Percentiles rank a stretch among this genome's conserved stretches.
phyloP scores from a whole-genome alignment of 2,797 vertebrate genomes.

The Sebastiscus albofasciatus region DNA sequence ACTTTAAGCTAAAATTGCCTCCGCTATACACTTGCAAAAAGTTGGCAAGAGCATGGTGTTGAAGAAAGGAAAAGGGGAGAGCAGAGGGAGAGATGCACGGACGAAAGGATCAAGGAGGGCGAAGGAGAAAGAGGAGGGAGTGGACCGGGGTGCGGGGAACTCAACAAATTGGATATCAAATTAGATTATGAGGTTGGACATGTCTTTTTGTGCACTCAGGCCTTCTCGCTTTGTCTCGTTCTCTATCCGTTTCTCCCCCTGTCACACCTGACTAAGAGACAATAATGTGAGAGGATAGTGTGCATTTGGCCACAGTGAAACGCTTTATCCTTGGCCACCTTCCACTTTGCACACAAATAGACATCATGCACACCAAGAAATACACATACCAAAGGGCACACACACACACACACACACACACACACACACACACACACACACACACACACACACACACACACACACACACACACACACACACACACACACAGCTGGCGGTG shows the following conservation, averaged over 20 bases:
- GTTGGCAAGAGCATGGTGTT: constrained; percentile 37
- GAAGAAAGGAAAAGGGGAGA: not conserved
- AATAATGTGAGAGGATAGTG: constrained; percentile 46
- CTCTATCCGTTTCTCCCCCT: constrained; percentile 17
- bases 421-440: not conserved
- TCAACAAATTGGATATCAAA: constrained; percentile 68
- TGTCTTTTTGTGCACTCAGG: constrained; percentile 52
- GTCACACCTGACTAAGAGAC: constrained; percentile 54
- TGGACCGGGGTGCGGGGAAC: constrained; percentile 16
- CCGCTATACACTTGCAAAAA: constrained; percentile 34
- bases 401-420: not conserved
- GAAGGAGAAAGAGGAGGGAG: constrained; percentile 17
- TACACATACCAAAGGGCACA: not conserved
- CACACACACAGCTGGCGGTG: not conserved
- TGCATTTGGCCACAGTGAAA: constrained; percentile 22
- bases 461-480: not conserved
- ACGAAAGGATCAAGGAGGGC: constrained; percentile 32
- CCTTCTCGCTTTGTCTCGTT: constrained; percentile 41
- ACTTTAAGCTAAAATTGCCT: constrained; percentile 46
- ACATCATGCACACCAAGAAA: not conserved
- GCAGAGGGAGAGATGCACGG: constrained; percentile 1
- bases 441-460: not conserved
- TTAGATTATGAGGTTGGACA: constrained; percentile 63
- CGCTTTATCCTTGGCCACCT: constrained; percentile 39
- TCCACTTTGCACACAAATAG: constrained; percentile 29